Conservation (phyloP, 2,113 vertebrate genomes). For the Aythya baeri region DNA sequence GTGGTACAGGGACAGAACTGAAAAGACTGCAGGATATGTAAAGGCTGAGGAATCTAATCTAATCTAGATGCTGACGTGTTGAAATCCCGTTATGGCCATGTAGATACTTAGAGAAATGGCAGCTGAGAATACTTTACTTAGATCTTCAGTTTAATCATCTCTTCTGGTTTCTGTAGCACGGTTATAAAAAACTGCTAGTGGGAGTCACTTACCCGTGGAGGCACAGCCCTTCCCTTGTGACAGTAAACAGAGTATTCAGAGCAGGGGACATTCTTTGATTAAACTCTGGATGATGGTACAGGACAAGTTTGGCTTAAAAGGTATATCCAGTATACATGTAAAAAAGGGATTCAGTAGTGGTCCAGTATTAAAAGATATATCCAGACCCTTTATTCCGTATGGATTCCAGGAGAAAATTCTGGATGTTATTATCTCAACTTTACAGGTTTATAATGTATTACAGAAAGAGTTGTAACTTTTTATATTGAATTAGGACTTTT, state of each 20-base stretch:
- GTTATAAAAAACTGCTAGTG: neutral
- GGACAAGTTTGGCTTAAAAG: neutral
- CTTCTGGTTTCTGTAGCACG: neutral
- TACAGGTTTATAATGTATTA: neutral
- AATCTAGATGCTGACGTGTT: neutral
- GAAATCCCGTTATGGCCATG: neutral
- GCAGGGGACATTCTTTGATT: neutral
- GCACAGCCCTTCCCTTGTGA: neutral
- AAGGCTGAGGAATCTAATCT: neutral
- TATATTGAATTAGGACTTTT: neutral
- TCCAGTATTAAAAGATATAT: neutral
- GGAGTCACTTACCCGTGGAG: neutral
- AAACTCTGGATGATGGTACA: neutral
- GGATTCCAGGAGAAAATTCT: neutral
- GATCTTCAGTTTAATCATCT: neutral
- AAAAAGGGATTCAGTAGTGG: neutral
- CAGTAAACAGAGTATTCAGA: neutral
- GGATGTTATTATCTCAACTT: neutral
- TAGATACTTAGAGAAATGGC: neutral
- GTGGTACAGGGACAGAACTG: neutral
- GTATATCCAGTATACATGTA: too few species aligned
- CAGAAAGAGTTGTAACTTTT: neutral
- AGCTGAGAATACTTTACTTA: neutral
- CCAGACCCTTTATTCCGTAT: neutral
- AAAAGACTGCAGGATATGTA: accelerated